Evolutionary conservation across 2,888 invertebrate species (phyloP).

Genomic region (Leucophenga maculata): DNA sequence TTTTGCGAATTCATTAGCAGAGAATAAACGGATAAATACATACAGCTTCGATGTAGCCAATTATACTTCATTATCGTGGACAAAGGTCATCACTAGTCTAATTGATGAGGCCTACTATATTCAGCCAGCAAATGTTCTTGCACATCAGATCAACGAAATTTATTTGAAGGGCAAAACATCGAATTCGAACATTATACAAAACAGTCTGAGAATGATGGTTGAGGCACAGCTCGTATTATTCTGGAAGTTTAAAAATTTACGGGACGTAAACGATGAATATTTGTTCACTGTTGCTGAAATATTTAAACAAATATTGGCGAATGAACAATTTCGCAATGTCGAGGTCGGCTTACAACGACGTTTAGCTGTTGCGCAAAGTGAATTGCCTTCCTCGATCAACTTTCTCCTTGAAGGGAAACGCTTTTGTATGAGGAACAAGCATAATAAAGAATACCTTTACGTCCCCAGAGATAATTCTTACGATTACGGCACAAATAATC

Average conservation of each 20-base stretch:
- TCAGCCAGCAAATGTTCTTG: slow-evolving; percentile 26
- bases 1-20: no score
- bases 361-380: background rate
- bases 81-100: background rate
- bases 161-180: slow-evolving; percentile 27
- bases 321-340: slow-evolving; percentile 33
- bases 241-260: slow-evolving; percentile 28
- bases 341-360: slow-evolving; percentile 19
- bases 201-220: slow-evolving; percentile 39
- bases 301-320: slow-evolving; percentile 30
- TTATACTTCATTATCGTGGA: background rate
- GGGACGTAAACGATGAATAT: slow-evolving; percentile 35
- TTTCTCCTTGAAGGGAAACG: slow-evolving; percentile 33
- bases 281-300: slow-evolving; percentile 37
- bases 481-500: slow-evolving; percentile 35
- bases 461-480: slow-evolving; percentile 30
- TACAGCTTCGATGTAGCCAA: no score
- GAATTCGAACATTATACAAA: no score
- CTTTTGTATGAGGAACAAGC: slow-evolving; percentile 39
- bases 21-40: no score
- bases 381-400: slow-evolving; percentile 26
- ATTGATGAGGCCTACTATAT: background rate
- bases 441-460: slow-evolving; percentile 34
- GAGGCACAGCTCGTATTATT: slow-evolving; percentile 39
- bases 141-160: slow-evolving; percentile 33